Evolutionary conservation across 2,888 invertebrate species (phyloP).

Genomic region (Meandrusa payeni): DNA sequence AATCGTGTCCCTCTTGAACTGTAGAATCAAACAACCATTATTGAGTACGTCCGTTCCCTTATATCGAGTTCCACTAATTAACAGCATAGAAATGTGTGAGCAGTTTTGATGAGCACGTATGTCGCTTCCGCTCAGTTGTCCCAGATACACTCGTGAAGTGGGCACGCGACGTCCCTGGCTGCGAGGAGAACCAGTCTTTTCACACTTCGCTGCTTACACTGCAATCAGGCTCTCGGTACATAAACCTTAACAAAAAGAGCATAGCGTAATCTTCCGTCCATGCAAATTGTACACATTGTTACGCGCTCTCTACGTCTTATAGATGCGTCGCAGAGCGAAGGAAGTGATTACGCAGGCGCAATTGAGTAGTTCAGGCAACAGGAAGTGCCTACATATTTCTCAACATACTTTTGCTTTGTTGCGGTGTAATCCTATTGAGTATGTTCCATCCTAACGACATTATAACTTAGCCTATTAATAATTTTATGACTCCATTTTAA

Average conservation of each 20-base stretch:
- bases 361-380: slow-evolving; percentile 17
- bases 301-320: slow-evolving; percentile 22
- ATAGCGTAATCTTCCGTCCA: slow-evolving; percentile 28
- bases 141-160: slow-evolving; percentile 61
- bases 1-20: background rate
- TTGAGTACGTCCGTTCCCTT: slow-evolving; percentile 6
- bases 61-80: slow-evolving; percentile 28
- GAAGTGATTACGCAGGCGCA: slow-evolving; percentile 19
- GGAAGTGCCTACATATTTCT: slow-evolving; percentile 20
- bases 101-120: slow-evolving; percentile 44
- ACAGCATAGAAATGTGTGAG: slow-evolving; percentile 33
- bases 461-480: too few relatives aligned
- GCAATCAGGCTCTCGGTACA: slow-evolving; percentile 51
- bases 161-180: slow-evolving; percentile 57
- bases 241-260: slow-evolving; percentile 31
- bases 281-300: slow-evolving; percentile 20
- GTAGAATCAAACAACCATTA: slow-evolving; percentile 25
- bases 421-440: too few relatives aligned
- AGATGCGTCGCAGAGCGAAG: slow-evolving; percentile 18
- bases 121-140: slow-evolving; percentile 57
- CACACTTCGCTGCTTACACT: slow-evolving; percentile 58
- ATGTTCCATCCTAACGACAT: too few relatives aligned
- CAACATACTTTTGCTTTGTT: slow-evolving; percentile 5
- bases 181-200: slow-evolving; percentile 65
- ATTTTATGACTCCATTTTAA: too few relatives aligned